Base-by-base conservation (phyloP, 2,113 vertebrate genomes). In the Laticauda laticaudata region DNA sequence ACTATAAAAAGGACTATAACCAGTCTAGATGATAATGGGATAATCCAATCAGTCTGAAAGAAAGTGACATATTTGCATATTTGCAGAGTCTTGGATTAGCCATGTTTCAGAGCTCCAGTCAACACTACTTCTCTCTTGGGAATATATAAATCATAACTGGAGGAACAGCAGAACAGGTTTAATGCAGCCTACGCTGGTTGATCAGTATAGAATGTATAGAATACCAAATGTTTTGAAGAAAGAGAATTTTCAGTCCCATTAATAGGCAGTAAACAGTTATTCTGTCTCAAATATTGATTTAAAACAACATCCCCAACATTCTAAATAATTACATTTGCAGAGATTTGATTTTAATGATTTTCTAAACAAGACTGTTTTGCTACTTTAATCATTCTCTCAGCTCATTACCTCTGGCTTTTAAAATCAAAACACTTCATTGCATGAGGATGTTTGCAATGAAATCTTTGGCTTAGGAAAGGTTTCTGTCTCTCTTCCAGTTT, bases 401-500 rank as follows among this genome's bases (percentile, higher is more conserved):
- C 11, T 88, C 26, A 85, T 91, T 86, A 53, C 9, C 2, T 11
- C 9, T 0, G 39, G 11, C 10, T 34, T 86, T 86, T 87, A 69
- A 43, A 92, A 89, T 61, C 54, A 34, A 15, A 1, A 51, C 53
- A 1, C 54, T 87, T 90, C 64, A 54, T 88, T 90, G 87, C 34
- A 39, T 81, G 29, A 54, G 93, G 90, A 91, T 92, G 89, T 18
- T 21, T 87, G 59, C 12, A 90, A 45, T 53, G 90, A 88, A 89
- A 0, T 56, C n/a, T 91, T 90, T 85, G 61, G 56, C 59, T 85
- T 92, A 89, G 51, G 14, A 43, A 5, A 90, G 24, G 18, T 45
- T 93, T 94, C 64, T 92, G 56, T 56, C 96, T 93, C 94, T 93
- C 54, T 85, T 92, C 69, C 91, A n/a, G 53, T 92, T 92, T 88